A percentile compares a stretch with the other conserved stretches of the same genome.
Conservation (phyloP, 1,140 invertebrate genomes). For the Tetragnatha versicolor region DNA sequence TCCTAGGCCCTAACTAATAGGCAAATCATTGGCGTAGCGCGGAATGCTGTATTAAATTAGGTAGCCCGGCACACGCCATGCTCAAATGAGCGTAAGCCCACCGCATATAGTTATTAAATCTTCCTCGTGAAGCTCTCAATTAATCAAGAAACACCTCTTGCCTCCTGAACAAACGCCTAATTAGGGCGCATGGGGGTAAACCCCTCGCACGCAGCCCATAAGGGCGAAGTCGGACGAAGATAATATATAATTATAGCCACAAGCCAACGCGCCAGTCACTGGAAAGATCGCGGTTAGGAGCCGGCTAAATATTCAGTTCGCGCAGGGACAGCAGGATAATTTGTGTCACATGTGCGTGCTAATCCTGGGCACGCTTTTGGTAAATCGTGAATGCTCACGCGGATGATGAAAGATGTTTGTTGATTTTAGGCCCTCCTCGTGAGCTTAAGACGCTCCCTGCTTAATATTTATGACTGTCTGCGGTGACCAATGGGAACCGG, state of each 20-base stretch:
- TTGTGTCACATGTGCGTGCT: conserved; percentile 53
- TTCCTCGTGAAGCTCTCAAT: conserved; percentile 43
- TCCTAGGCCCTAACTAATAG: conserved; percentile 31
- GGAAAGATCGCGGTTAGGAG: conserved; percentile 43
- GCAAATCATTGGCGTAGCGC: conserved; percentile 38
- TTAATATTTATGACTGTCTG: conserved; percentile 18
- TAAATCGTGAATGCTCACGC: conserved; percentile 9
- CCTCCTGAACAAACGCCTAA: conserved; percentile 43
- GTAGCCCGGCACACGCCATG: background rate
- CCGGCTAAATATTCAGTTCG: conserved; percentile 49
- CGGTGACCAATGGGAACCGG: background rate
- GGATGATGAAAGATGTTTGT: background rate
- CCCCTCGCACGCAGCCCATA: background rate
- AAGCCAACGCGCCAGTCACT: conserved; percentile 16
- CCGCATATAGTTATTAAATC: conserved; percentile 45
- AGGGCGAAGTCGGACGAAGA: conserved; percentile 40
- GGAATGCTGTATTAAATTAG: conserved; percentile 52
- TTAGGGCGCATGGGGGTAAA: conserved; percentile 33
- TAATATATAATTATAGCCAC: conserved; percentile 51
- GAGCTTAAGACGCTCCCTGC: background rate
- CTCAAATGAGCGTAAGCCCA: conserved; percentile 38
- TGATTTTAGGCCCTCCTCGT: conserved; percentile 10
- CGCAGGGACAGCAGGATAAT: conserved; percentile 42
- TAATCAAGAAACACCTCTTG: conserved; percentile 51
- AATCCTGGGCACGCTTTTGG: conserved; percentile 28